These are phyloP conservation scores for Pogonocichla stellata DNA, from an alignment of 2,113 vertebrate genomes.

Conservation along the genomic window DNA sequence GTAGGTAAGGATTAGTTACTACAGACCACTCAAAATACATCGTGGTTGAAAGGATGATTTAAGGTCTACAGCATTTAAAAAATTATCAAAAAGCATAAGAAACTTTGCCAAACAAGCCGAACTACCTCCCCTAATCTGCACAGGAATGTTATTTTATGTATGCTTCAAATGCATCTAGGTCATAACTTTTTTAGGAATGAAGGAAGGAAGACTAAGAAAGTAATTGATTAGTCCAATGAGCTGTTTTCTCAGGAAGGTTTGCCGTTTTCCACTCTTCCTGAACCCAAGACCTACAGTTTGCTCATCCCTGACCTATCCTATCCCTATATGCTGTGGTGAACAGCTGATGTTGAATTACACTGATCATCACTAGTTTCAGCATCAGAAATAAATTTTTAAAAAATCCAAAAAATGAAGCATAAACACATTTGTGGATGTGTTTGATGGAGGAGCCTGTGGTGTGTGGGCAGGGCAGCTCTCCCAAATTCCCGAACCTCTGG, in stretches of 20 bases:
- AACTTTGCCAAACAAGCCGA: constrained; percentile 15
- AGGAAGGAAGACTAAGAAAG: not conserved
- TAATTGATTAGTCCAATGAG: not conserved
- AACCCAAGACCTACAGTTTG: not conserved
- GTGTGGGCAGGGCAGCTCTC: too few relatives aligned
- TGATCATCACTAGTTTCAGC: not conserved
- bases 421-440: accelerated
- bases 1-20: not conserved
- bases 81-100: not conserved
- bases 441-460: not conserved
- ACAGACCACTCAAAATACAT: not conserved
- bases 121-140: not conserved
- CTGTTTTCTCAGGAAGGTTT: not conserved
- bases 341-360: not conserved
- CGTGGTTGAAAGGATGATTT: not conserved
- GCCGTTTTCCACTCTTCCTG: not conserved
- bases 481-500: not conserved
- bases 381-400: not conserved
- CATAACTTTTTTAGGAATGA: not conserved
- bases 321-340: not conserved
- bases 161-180: not conserved
- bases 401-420: not conserved
- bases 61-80: not conserved
- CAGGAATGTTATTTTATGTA: constrained; percentile 18
- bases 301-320: not conserved